Base-by-base conservation (phyloP, 2,113 vertebrate genomes). In the Tringa solitaria region DNA sequence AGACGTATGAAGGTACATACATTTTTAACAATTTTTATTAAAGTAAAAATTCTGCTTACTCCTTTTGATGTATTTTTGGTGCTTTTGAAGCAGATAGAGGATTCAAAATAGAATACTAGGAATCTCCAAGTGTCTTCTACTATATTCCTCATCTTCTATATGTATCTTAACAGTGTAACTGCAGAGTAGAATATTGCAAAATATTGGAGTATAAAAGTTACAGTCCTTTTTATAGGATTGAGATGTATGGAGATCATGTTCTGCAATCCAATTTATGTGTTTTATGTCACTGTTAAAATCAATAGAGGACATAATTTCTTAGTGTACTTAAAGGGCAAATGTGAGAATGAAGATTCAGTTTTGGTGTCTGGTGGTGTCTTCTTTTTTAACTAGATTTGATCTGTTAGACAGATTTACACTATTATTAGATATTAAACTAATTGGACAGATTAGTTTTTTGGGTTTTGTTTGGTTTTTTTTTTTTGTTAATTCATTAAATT, bases 1-100 rank as follows among this genome's bases (percentile, higher is more conserved):
- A 99, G 98, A 99, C 99, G 6, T 99, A 99, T 8, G 99, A 99
- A 99, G 99, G 99, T 99, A 98, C 96, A 69, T 84, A 60, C 0
- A 57, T 93, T 81, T 86, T 61, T 26, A 57, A 48, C 16, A 18
- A 6, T 41, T 22, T 37, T 45, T 93, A 46, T 76, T 67, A 24
- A 51, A 87, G 50, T 81, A 59, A 77, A 77, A 84, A 30, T 84
- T 68, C 32, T 80, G 1, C 46, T 18, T 76, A 18, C 59, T 56
- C 6, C 24, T 96, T 93, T 89, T 57, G 8, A 67, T 74, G 15
- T 43, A 6, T 72, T 72, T 75, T 76, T 54, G 23, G 7, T 67
- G 35, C 41, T 78, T 82, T 50, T 45, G 69, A 69, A 90, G 22
- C 33, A 87, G 9, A 48, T 74, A 5, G 1, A 43, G 84, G 17